Base-by-base conservation (phyloP, 2,113 vertebrate species). In the Cyanoramphus novaezelandiae region DNA sequence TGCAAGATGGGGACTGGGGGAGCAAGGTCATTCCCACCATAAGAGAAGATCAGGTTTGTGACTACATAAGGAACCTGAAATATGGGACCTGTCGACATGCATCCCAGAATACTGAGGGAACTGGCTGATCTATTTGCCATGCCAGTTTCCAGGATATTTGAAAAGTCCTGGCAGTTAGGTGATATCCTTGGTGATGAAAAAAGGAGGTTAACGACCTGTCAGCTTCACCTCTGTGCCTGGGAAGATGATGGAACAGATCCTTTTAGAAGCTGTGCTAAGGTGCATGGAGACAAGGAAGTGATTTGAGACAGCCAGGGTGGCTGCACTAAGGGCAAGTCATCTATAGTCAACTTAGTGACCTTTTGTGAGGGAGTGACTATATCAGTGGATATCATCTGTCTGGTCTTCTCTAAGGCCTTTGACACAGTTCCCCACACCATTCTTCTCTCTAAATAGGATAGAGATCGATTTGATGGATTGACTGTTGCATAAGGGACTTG, bases 41-140 rank as follows among this genome's bases (percentile, higher is more conserved):
- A 52, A 16, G 28, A 50, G 14, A 78, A 88, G 13, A 71, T 39
- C 17, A 39, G 27, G 10, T 24, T 79, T 1, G 1, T 11, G 25
- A 43, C 23, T 14, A 7, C 20, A 17, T 75, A 14, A 79, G 43
- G 17, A 74, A 31, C 10, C 19, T 37, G n/a, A 53, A 74, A 17
- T 60, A 4, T 19, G 14, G 14, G 17, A 46, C 13, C 6, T 11
- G 4, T 65, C 0, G 3, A 69, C 9, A 5, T 29, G 6, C 21
- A 57, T 47, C 0, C 0, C 6, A 31, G 7, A 44, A 6, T 41
- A 15, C 31, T 49, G 28, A 29, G 15, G 10, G 17, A 88, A 27
- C 7, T 49, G 28, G 19, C 17, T 77, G 75, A 89, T 18, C 35
- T 13, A 44, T 11, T 20, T 81, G 23, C 12, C 41, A 81, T 71